These are phyloP conservation scores for Telenomus remus DNA, from an alignment of 1,140 invertebrate genomes.

Conservation along the genomic window DNA sequence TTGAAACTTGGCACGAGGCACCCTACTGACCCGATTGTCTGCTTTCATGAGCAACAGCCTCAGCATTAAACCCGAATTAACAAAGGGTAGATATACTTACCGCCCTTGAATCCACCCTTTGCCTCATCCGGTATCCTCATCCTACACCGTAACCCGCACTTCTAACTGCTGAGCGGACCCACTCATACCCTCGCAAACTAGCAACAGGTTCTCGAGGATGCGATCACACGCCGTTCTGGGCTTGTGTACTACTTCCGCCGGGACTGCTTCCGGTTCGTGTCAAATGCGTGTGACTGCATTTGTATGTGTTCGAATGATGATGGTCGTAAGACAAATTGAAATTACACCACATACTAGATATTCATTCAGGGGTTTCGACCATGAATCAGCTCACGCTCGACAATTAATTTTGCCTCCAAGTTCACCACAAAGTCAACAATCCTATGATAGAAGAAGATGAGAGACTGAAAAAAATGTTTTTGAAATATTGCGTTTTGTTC, in stretches of 20 bases:
- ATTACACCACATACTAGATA: background rate
- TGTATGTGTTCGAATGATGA: conserved; percentile 18
- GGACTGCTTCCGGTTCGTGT: conserved; percentile 52
- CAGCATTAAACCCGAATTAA: conserved; percentile 68
- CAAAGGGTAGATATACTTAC: conserved; percentile 67
- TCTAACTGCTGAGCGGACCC: conserved; percentile 63
- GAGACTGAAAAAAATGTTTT: no score
- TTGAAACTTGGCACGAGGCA: conserved; percentile 69
- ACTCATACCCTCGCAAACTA: conserved; percentile 52
- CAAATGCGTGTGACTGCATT: conserved; percentile 36
- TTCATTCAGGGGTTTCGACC: background rate
- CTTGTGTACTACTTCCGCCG: conserved; percentile 55
- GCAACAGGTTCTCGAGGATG: conserved; percentile 69
- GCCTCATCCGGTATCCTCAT: conserved; percentile 45
- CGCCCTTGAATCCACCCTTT: conserved; percentile 52
- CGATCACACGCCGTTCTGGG: conserved; percentile 58
- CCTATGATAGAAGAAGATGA: no score
- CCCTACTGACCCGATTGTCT: conserved; percentile 69
- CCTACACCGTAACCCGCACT: conserved; percentile 51
- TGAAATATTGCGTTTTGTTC: no score
- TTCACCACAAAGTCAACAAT: no score
- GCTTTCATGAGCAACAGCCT: conserved; percentile 60
- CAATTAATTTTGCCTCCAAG: no score
- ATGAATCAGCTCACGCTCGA: no score
- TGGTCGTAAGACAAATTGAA: no score